Percentiles rank a stretch among this genome's conserved stretches.
Evolutionary conservation across 2,888 invertebrate genomes (phyloP).

Genomic region (Gnatocerus cornutus): DNA sequence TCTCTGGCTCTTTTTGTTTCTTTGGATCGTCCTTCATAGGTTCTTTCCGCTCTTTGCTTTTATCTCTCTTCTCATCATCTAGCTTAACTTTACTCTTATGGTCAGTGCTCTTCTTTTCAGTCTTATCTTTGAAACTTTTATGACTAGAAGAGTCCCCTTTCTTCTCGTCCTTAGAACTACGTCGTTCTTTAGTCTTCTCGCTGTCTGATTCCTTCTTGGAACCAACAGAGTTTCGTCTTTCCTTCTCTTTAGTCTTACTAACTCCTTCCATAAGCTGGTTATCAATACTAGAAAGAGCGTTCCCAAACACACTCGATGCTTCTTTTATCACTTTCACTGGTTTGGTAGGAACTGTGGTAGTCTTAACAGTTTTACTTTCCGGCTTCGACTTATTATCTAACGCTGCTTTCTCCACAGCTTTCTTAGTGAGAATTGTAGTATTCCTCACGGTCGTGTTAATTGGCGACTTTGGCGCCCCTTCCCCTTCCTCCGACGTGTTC

Average conservation of each 20-base stretch:
- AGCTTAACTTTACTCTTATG: slow-evolving; percentile 17
- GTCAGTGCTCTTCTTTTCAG: slow-evolving; percentile 29
- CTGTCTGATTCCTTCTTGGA: slow-evolving; percentile 32
- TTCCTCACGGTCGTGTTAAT: slow-evolving; percentile 57
- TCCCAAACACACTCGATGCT: slow-evolving; percentile 58
- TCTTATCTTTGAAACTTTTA: slow-evolving; percentile 47
- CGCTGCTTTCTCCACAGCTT: slow-evolving; percentile 32
- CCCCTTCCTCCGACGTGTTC: slow-evolving; percentile 9
- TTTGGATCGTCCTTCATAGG: slow-evolving; percentile 38
- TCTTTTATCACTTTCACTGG: slow-evolving; percentile 57
- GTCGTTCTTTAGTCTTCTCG: slow-evolving; percentile 42
- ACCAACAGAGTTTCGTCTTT: slow-evolving; percentile 35
- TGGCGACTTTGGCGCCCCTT: neutral
- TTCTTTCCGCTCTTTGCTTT: slow-evolving; percentile 37
- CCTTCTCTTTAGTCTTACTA: slow-evolving; percentile 38
- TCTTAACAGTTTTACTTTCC: neutral
- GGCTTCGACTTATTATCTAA: slow-evolving; percentile 11
- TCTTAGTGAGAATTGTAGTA: slow-evolving; percentile 51
- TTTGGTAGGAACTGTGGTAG: slow-evolving; percentile 26
- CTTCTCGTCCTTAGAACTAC: slow-evolving; percentile 42
- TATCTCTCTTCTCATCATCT: slow-evolving; percentile 36
- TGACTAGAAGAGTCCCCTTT: slow-evolving; percentile 27
- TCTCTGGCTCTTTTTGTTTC: neutral
- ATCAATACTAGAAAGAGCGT: slow-evolving; percentile 59
- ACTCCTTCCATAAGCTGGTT: slow-evolving; percentile 55